These are phyloP conservation scores for Macaria liturata DNA, from an alignment of 2,888 invertebrate genomes.

Conservation along the genomic window DNA sequence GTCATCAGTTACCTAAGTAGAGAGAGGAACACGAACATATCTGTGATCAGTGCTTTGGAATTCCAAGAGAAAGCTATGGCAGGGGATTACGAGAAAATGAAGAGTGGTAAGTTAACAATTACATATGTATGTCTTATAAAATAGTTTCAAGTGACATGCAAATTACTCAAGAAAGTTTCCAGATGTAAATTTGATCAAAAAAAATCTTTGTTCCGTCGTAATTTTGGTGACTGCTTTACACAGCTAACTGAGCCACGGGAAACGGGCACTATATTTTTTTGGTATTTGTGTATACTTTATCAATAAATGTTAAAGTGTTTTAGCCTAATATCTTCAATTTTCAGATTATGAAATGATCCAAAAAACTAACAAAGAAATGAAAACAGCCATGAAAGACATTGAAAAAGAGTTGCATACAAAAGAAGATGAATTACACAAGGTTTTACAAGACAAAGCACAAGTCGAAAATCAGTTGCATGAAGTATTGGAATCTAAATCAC, in stretches of 20 bases:
- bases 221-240: too few relatives aligned
- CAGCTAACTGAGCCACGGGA: too few relatives aligned
- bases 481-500: slow-evolving; percentile 34
- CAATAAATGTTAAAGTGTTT: not conserved
- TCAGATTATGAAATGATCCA: slow-evolving; percentile 44
- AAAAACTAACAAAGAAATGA: slow-evolving; percentile 41
- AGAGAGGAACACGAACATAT: slow-evolving; percentile 25
- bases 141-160: too few relatives aligned
- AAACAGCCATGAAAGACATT: slow-evolving; percentile 33
- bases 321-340: not conserved
- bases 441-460: slow-evolving; percentile 35
- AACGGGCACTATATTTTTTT: not conserved
- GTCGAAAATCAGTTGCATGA: slow-evolving; percentile 39
- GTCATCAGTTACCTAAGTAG: slow-evolving; percentile 36
- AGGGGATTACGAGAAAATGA: slow-evolving; percentile 37
- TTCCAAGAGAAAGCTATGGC: slow-evolving; percentile 37
- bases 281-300: too few relatives aligned
- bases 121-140: too few relatives aligned
- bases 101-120: slow-evolving; percentile 41
- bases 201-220: too few relatives aligned
- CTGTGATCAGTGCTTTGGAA: slow-evolving; percentile 36
- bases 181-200: too few relatives aligned
- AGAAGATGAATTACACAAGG: slow-evolving; percentile 33
- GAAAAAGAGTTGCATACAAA: slow-evolving; percentile 32
- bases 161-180: too few relatives aligned